These are phyloP conservation scores for Drosophila malerkotliana DNA, from an alignment of 1,140 invertebrate species.

Conservation along the genomic window DNA sequence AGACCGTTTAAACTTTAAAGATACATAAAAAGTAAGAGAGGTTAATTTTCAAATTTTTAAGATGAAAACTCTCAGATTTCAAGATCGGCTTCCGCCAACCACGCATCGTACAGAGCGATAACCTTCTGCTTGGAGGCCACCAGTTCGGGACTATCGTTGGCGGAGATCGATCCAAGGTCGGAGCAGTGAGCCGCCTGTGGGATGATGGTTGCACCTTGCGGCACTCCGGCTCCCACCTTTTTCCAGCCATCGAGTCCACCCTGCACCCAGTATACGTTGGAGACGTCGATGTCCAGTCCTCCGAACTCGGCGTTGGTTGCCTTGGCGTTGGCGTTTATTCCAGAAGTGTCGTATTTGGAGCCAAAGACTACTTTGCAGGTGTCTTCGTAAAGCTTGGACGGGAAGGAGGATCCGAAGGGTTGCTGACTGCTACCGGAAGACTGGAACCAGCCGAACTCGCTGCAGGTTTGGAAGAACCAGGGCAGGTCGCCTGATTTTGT, in stretches of 20 bases:
- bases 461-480: constrained; percentile 90
- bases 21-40: background rate
- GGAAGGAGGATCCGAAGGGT: constrained; percentile 87
- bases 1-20: background rate
- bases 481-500: constrained; percentile 43
- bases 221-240: constrained; percentile 85
- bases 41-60: background rate
- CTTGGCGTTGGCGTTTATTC: constrained; percentile 70
- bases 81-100: constrained; percentile 42
- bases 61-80: background rate
- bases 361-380: constrained; percentile 89
- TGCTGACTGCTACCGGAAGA: constrained; percentile 86
- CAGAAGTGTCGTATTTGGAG: constrained; percentile 31
- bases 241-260: constrained; percentile 88
- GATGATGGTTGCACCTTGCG: constrained; percentile 61
- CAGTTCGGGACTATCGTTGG: constrained; percentile 84
- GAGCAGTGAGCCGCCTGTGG: constrained; percentile 87
- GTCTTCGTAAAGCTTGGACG: constrained; percentile 85
- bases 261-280: constrained; percentile 87
- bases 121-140: constrained; percentile 66
- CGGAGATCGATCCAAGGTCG: constrained; percentile 85
- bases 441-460: constrained; percentile 90
- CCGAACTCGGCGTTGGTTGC: constrained; percentile 87
- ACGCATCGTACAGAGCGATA: constrained; percentile 55
- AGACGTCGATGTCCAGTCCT: constrained; percentile 85